These are phyloP conservation scores for Gisinianus flammeolus DNA, from an alignment of 2,888 invertebrate genomes.

Conservation along the genomic window DNA sequence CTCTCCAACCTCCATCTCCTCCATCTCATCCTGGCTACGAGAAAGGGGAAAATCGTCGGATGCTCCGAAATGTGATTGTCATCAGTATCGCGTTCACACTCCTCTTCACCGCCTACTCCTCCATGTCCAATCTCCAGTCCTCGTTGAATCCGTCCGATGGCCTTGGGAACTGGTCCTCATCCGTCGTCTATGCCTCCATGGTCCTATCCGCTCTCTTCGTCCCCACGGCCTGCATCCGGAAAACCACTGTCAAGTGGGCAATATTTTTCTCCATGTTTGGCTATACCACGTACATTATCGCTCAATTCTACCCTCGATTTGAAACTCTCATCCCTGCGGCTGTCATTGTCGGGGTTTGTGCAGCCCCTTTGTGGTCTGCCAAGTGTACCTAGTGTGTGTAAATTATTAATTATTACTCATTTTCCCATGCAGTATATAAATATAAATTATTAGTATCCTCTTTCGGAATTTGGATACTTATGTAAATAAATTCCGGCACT, in stretches of 20 bases:
- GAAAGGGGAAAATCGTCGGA: slow-evolving; percentile 63
- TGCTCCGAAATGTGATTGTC: slow-evolving; percentile 87
- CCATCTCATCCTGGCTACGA: too few relatives aligned
- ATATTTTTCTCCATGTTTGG: slow-evolving; percentile 68
- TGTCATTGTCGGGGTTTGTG: slow-evolving; percentile 89
- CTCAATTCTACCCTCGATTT: slow-evolving; percentile 87
- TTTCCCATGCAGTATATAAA: neutral
- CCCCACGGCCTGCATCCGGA: slow-evolving; percentile 88
- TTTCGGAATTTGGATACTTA: neutral
- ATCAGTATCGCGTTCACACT: slow-evolving; percentile 93
- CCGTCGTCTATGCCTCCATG: slow-evolving; percentile 89
- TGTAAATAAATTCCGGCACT: too few relatives aligned
- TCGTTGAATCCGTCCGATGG: slow-evolving; percentile 68
- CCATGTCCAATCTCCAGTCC: slow-evolving; percentile 83
- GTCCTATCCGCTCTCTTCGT: slow-evolving; percentile 90
- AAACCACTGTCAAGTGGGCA: slow-evolving; percentile 96
- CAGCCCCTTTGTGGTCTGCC: slow-evolving; percentile 98
- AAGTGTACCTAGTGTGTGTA: slow-evolving; percentile 88
- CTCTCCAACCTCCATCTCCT: too few relatives aligned
- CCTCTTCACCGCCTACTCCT: slow-evolving; percentile 95
- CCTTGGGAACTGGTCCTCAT: slow-evolving; percentile 85
- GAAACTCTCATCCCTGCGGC: slow-evolving; percentile 93
- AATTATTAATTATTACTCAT: too few relatives aligned
- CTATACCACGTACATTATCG: slow-evolving; percentile 79
- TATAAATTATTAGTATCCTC: neutral